These are phyloP conservation scores for Trachelus tabidus DNA, from an alignment of 2,888 invertebrate species.

Conservation along the genomic window DNA sequence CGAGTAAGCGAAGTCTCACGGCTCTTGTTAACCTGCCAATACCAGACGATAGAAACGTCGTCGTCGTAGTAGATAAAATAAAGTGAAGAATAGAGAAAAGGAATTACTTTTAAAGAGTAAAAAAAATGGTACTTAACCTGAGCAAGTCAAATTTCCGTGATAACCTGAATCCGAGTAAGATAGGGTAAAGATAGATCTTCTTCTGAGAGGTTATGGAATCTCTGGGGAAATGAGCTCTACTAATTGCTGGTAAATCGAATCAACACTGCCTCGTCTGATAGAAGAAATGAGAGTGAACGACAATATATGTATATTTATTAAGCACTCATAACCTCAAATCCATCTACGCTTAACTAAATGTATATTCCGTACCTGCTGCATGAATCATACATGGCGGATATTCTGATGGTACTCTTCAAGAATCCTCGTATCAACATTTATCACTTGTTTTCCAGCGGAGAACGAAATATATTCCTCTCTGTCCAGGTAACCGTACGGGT, in stretches of 20 bases:
- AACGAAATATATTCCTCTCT: not conserved
- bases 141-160: not conserved
- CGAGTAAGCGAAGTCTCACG: not conserved
- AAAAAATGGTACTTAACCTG: not conserved
- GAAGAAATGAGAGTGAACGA: not conserved
- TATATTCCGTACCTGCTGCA: not conserved
- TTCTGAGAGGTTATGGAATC: not conserved
- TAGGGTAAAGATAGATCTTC: not conserved
- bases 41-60: not conserved
- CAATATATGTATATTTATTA: not conserved
- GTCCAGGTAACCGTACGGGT: not conserved
- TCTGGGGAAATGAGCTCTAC: not conserved
- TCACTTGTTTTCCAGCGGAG: not conserved
- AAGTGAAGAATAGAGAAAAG: not conserved
- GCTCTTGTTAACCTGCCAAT: not conserved
- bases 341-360: not conserved
- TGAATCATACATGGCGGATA: not conserved
- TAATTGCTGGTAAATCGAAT: not conserved
- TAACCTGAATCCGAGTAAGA: not conserved
- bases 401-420: not conserved
- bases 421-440: not conserved
- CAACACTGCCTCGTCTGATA: not conserved
- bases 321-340: not conserved
- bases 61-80: not conserved
- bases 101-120: not conserved